Percentiles rank a stretch among this genome's conserved stretches.
Conservation (phyloP, 1,140 invertebrate genomes). For the Lepidurus couesii region DNA sequence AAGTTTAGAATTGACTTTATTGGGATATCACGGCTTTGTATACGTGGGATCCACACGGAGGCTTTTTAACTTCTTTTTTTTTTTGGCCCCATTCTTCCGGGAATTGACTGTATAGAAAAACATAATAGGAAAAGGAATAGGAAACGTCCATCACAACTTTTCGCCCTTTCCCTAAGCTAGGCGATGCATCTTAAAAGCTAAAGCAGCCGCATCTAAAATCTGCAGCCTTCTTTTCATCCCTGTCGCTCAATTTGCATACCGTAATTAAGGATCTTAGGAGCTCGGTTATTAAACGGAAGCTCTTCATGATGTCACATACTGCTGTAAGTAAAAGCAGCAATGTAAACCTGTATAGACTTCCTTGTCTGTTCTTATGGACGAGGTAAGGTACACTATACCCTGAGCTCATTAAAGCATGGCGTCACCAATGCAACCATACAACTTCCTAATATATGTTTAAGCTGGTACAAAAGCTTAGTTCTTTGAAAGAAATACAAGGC, state of each 20-base stretch:
- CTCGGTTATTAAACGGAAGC: background rate
- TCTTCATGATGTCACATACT: background rate
- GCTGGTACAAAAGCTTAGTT: background rate
- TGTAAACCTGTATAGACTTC: background rate
- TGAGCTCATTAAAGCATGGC: background rate
- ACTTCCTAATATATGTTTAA: background rate
- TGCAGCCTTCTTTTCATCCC: background rate
- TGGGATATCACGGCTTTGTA: no score
- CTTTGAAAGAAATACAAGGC: background rate
- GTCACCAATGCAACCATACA: background rate
- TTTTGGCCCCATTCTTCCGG: background rate
- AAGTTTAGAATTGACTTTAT: no score
- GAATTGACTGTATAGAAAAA: background rate
- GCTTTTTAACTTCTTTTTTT: background rate
- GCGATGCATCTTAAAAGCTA: background rate
- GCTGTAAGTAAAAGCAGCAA: background rate
- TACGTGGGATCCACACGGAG: background rate
- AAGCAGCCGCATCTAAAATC: background rate
- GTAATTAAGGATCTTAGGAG: slow-evolving; percentile 11
- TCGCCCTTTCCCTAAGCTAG: background rate
- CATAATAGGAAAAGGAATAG: background rate
- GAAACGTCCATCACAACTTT: slow-evolving; percentile 17
- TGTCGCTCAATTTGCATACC: background rate
- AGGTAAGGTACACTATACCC: background rate
- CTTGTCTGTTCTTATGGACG: background rate